Percentiles rank a stretch among this genome's conserved stretches.
Conservation (phyloP, 2,797 vertebrate species). For the Eidolon dupreanum region DNA sequence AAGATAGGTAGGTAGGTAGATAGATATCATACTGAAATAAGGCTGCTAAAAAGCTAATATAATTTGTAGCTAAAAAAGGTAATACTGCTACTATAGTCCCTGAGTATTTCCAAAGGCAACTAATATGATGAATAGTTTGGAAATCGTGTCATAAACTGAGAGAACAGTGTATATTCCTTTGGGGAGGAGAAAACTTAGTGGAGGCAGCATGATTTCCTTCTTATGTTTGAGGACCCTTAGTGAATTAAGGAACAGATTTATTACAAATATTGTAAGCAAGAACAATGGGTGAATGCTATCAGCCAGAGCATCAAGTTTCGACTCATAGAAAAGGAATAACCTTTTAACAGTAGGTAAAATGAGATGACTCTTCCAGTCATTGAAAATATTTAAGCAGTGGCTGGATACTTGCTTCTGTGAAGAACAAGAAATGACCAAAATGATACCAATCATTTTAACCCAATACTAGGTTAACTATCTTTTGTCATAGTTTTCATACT, state of each 20-base stretch:
- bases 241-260: neutral
- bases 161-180: neutral
- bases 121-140: neutral
- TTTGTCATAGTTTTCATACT: constrained; percentile 43
- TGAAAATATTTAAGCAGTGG: neutral
- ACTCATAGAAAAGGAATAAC: neutral
- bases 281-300: neutral
- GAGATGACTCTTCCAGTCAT: neutral
- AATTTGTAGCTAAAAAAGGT: neutral
- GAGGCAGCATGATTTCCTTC: neutral
- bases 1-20: neutral
- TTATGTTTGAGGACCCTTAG: neutral
- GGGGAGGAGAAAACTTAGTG: neutral
- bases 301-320: neutral
- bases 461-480: neutral
- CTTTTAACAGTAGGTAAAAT: neutral
- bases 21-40: neutral
- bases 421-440: constrained; percentile 69
- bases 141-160: neutral
- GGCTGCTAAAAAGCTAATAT: neutral
- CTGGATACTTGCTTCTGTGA: constrained; percentile 33
- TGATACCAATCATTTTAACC: constrained; percentile 55
- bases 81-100: neutral
- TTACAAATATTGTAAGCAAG: constrained; percentile 21
- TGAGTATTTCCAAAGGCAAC: neutral